Evolutionary conservation across 1,140 invertebrate genomes (phyloP).

Genomic region (Streblospio benedicti): DNA sequence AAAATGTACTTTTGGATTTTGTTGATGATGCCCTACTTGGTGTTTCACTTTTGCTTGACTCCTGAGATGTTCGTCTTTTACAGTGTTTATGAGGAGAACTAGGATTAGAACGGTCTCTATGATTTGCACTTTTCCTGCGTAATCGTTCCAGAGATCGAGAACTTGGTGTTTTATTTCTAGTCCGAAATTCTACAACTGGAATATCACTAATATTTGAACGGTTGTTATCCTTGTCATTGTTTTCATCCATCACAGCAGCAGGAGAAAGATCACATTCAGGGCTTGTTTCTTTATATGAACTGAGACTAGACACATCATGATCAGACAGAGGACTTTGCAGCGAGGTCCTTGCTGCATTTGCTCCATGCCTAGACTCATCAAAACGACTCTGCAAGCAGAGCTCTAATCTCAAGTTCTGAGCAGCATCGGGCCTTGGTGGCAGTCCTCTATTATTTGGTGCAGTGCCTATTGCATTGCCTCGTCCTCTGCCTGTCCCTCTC

Average conservation of each 20-base stretch:
- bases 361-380: not conserved
- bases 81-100: not conserved
- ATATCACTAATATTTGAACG: not conserved
- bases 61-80: no score
- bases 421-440: not conserved
- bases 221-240: not conserved
- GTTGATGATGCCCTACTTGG: no score
- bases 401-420: not conserved
- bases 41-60: no score
- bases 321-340: not conserved
- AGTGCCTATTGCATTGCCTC: not conserved
- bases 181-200: not conserved
- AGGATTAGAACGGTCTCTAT: not conserved
- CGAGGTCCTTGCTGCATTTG: not conserved
- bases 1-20: no score
- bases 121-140: not conserved
- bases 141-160: not conserved
- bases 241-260: not conserved
- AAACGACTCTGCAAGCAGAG: not conserved
- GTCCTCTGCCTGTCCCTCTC: not conserved
- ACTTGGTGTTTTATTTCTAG: no score
- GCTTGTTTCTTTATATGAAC: slow-evolving; percentile 16
- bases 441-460: not conserved
- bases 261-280: slow-evolving; percentile 7
- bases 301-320: slow-evolving; percentile 6